Evolutionary conservation across 30 jellyfish, hydroid and myxozoan species (phyloP), one percentile per base, ranked within the genome.

Genomic region (Aurelia coerulea): DNA sequence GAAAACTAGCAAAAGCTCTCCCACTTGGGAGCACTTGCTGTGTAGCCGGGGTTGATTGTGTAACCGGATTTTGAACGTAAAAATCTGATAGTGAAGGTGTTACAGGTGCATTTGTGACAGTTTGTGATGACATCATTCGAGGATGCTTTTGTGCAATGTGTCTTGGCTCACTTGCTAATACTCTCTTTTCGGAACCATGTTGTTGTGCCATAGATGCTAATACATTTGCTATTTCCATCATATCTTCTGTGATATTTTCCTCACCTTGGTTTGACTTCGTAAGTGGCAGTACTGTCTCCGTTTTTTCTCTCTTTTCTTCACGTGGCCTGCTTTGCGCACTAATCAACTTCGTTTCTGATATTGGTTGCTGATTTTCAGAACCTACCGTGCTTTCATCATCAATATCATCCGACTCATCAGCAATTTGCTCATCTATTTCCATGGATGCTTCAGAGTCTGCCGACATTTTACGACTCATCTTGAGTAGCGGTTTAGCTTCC

Each of bases 221-320:
- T 3, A 83, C 92, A 35, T 69, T 83, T 15, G 92, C 92, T n/a
- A 83, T 70, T 46, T 83, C 92, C 85, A 83, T 59, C 14, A 83
- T 79, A 32, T 73, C 84, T 34, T 75, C 53, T 17, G 76, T 58
- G 19, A 65, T 80, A 49, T 16, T 33, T 41, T 69, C 83, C 5
- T 33, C 33, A 4, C 53, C 12, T 42, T 42, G 53, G 42, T 81
- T 42, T 54, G 87, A 62, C n/a, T 60, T 62, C 66, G 39, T 31
- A 35, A 14, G 12, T 29, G 31, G 62, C 4, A 12, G 35, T 33
- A 5, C 80, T 2, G 58, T 15, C 59, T 13, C 79, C 3, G 23
- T 13, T 56, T 1, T 10, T 1, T 42, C 80, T 35, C 63, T 14
- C 62, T 23, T 34, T 5, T 14, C n/a, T 42, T 42, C 53, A 7